Evolutionary conservation across 2,113 vertebrate species (phyloP), one percentile per base, ranked within the genome.

Genomic region (Salvelinus namaycush): DNA sequence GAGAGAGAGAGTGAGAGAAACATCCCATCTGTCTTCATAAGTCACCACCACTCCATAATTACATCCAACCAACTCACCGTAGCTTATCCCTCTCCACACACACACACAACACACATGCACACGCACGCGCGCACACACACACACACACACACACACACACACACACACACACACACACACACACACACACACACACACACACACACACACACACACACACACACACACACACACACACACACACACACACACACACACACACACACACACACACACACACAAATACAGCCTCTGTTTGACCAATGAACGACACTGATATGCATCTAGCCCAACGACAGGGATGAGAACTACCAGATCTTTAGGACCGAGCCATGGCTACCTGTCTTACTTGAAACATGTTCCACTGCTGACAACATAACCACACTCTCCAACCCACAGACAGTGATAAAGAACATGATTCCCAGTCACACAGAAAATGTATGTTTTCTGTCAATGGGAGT

Each of bases 231-330:
- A 31, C 29, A 31, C 29, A 5, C 29, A 5, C 29, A 31, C 31
- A 5, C 31, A 31, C 31, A 31, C 51, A 4, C 51, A 4, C 51
- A 13, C 51, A 4, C 51, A 3, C 51, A 4, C 14, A 4, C 51
- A 0, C 51, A 54, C 51, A 1, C 51, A 0, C 51, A 18, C 51
- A 0, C 51, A 18, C 51, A 0, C 51, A 4, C 51, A 4, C 51
- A 54, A 14, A 18, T 81, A 84, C 73, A 69, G 68, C 85, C 89
- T 31, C 86, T 86, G 84, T 88, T 86, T 90, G 91, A 93, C 91
- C 90, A 90, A 92, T 89, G 86, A 90, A 83, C 84, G 86, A 90
- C 92, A 87, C 84, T 89, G 91, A 92, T 92, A 89, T 89, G 91
- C 77, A 83, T 89, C 90, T 86, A 24, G 72, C 0, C 77, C 39